Evolutionary conservation across 1,140 invertebrate genomes (phyloP), one percentile per base, ranked within the genome.

Genomic region (Diuraphis noxia): DNA sequence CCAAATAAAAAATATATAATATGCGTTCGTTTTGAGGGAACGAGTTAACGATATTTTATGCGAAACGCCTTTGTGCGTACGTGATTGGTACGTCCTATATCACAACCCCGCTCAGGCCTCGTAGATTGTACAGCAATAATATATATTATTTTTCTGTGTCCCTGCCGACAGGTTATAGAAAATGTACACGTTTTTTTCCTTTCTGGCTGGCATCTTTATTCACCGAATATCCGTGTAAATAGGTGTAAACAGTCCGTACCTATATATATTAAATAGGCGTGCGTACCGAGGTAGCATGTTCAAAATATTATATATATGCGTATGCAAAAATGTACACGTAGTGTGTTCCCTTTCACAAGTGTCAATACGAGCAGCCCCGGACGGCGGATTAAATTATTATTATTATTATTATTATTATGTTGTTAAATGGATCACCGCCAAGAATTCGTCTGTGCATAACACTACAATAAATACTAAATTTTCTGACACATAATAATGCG

Each of bases 121-220:
- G 56, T 72, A n/a, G 56, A 72, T n/a, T n/a, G 56, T 72, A 72
- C 56, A n/a, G n/a, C n/a, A n/a, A n/a, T n/a, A n/a, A 72, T 72
- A 72, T n/a, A 23, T 49, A 49, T 49, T 49, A 21, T 72, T 63
- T 63, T n/a, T n/a, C 13, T n/a, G 30, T 72, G 30, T 13, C 52
- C 56, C 13, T 34, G 52, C 23, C 13, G 56, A n/a, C 30, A 13
- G 30, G 13, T 17, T 72, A 23, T 4, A 17, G 56, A 30, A n/a
- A 63, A 63, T 72, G 30, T 34, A n/a, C 30, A n/a, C 13, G 56
- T 63, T 63, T 13, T 72, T 21, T 63, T n/a, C 34, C 34, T 72
- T 72, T 72, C 10, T 17, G 52, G 30, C 34, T n/a, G 13, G 10
- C 56, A 72, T n/a, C 56, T 72, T n/a, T 34, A 72, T 72, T 72